Evolutionary conservation across 2,113 vertebrate genomes (phyloP), one percentile per base, ranked within the genome.

Genomic region (Urocynchramus pylzowi): DNA sequence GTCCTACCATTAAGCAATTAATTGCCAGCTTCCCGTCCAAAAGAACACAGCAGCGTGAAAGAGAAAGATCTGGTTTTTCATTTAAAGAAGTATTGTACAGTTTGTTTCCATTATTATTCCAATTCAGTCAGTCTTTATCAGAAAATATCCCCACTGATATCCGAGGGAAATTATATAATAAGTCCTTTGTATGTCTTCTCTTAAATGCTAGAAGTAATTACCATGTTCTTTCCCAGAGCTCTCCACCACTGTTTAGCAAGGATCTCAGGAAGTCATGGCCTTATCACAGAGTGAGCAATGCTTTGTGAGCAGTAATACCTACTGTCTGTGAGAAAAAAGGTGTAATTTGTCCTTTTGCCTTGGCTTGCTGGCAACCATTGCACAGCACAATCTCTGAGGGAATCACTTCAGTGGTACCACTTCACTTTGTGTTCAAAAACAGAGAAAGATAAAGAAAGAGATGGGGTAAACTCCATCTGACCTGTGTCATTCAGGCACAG

Each of bases 181-280:
- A 50, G 10, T 81, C 15, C 42, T 74, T 89, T 86, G 26, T 53
- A 52, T 44, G 33, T 4, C 31, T 75, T 63, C 50, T 86, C 52
- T 78, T 92, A 84, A 90, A 90, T 80, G 76, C 61, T 92, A 78
- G 30, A 89, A 52, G 22, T 81, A 92, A 95, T 95, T 92, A 92
- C 45, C 52, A 35, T 65, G 17, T 74, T n/a, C 65, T 64, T 94
- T 92, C 52, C 60, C 49, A 81, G 74, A 70, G 10, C 13, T 63
- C 83, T 87, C 81, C 57, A 21, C 60, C 26, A 24, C 67, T 71
- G 47, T 56, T 84, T 39, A 61, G 52, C 23, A 42, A 8, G 69
- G 26, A 89, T 82, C 44, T 82, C 16, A 19, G 70, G 80, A 86
- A 95, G 56, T 50, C 69, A 39, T 20, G 65, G 47, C 56, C 65